Percentiles rank a stretch among this genome's conserved stretches.
Evolutionary conservation across 35 echinoderm and acorn worm species (phyloP).

Genomic region (Amphiura filiformis): DNA sequence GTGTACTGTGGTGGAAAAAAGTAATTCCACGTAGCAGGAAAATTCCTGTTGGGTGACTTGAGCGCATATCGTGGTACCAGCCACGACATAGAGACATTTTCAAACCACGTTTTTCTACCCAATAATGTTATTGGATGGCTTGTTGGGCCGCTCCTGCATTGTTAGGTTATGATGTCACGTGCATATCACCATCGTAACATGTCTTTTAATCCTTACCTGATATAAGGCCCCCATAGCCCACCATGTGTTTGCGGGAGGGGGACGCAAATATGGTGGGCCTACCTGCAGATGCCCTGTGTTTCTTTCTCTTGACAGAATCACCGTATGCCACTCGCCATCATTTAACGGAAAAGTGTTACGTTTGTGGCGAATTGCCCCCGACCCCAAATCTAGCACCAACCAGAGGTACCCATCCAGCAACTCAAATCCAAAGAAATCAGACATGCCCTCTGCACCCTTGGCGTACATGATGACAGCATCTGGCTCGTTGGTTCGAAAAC

Average conservation of each 20-base stretch:
- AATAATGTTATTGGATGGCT: background rate
- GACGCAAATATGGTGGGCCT: background rate
- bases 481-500: slow-evolving; percentile 92
- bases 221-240: background rate
- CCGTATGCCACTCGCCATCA: slow-evolving; percentile 86
- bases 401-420: slow-evolving; percentile 78
- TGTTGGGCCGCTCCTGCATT: slow-evolving; percentile 8
- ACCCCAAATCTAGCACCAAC: slow-evolving; percentile 85
- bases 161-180: slow-evolving; percentile 14
- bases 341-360: slow-evolving; percentile 39
- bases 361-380: slow-evolving; percentile 63
- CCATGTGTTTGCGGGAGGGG: background rate
- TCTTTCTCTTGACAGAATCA: slow-evolving; percentile 39
- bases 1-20: slow-evolving; percentile 5
- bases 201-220: background rate
- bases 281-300: slow-evolving; percentile 50
- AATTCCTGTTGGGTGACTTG: background rate
- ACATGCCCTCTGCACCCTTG: slow-evolving; percentile 51
- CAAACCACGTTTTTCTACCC: slow-evolving; percentile 4
- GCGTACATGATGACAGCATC: slow-evolving; percentile 90
- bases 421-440: slow-evolving; percentile 94
- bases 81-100: background rate
- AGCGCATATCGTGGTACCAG: background rate
- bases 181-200: slow-evolving; percentile 14
- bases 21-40: background rate